phyloP scores from a whole-genome alignment of 1,140 invertebrate genomes.

The Caenorhabditis remanei region DNA sequence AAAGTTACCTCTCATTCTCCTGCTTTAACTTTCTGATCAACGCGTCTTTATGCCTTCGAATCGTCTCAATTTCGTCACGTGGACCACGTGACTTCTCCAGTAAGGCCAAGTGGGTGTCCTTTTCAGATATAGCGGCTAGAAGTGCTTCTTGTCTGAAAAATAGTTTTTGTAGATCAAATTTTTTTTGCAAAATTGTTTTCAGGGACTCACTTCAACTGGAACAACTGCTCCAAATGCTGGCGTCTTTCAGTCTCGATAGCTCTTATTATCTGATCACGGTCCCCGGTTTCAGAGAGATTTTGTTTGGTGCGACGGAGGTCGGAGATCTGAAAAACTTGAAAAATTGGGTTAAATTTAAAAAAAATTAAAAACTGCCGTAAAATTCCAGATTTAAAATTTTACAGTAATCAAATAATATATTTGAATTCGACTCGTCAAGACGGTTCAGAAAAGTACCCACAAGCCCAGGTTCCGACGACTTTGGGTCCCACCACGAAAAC shows the following conservation, averaged over 20 bases:
- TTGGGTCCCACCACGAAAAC: too few species aligned
- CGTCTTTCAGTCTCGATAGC: constrained; percentile 82
- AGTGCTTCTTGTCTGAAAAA: constrained; percentile 86
- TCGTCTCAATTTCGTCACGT: constrained; percentile 81
- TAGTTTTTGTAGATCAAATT: constrained; percentile 11
- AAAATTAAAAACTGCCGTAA: not conserved
- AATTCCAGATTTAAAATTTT: not conserved
- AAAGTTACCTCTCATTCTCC: constrained; percentile 81
- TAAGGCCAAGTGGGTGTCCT: constrained; percentile 87
- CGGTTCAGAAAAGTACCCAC: too few species aligned
- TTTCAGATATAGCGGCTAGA: constrained; percentile 86
- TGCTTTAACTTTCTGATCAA: constrained; percentile 79
- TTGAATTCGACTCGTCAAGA: too few species aligned
- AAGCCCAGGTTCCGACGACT: too few species aligned
- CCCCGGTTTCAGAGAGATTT: constrained; percentile 72
- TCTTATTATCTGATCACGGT: constrained; percentile 81
- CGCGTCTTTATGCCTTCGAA: constrained; percentile 67
- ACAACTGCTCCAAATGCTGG: constrained; percentile 84
- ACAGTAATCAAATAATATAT: not conserved
- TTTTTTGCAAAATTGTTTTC: not conserved
- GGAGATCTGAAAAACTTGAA: constrained; percentile 74
- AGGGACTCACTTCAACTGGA: constrained; percentile 84
- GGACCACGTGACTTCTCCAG: constrained; percentile 83
- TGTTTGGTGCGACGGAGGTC: constrained; percentile 72
- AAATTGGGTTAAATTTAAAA: too few species aligned